Conservation (phyloP, 2,113 vertebrate genomes). For the Cyprinodon variegatus region DNA sequence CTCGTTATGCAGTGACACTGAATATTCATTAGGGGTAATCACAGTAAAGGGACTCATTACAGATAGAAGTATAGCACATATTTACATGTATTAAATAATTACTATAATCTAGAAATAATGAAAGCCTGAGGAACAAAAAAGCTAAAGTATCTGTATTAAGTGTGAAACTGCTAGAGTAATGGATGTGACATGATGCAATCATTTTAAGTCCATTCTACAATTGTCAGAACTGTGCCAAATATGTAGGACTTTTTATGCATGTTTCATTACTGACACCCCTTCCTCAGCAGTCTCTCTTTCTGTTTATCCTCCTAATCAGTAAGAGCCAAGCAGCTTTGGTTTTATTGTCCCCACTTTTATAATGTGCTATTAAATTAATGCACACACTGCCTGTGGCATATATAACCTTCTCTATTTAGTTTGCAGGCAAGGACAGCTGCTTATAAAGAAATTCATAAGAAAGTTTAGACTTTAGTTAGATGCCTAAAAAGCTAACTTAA, state of each 20-base stretch:
- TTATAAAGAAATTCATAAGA: background rate
- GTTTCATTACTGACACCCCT: conserved; percentile 36
- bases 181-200: background rate
- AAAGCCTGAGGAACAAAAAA: background rate
- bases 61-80: too few species aligned
- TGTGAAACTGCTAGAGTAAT: conserved; percentile 11
- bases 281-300: conserved; percentile 27
- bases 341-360: conserved; percentile 43
- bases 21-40: too few species aligned
- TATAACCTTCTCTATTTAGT: conserved; percentile 22
- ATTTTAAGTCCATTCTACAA: conserved; percentile 25
- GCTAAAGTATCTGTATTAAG: background rate
- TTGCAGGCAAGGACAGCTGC: conserved; percentile 1
- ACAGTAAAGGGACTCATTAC: too few species aligned
- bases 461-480: background rate
- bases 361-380: conserved; percentile 55
- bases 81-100: background rate
- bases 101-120: conserved; percentile 2
- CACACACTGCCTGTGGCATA: conserved; percentile 19
- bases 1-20: too few species aligned
- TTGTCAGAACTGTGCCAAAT: conserved; percentile 28
- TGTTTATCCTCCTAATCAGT: conserved; percentile 26
- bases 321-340: conserved; percentile 38
- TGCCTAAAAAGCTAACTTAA: background rate
- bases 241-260: conserved; percentile 31